These are phyloP conservation scores for Ptilorrhoa leucosticta DNA, from an alignment of 2,113 vertebrate genomes.

Conservation along the genomic window DNA sequence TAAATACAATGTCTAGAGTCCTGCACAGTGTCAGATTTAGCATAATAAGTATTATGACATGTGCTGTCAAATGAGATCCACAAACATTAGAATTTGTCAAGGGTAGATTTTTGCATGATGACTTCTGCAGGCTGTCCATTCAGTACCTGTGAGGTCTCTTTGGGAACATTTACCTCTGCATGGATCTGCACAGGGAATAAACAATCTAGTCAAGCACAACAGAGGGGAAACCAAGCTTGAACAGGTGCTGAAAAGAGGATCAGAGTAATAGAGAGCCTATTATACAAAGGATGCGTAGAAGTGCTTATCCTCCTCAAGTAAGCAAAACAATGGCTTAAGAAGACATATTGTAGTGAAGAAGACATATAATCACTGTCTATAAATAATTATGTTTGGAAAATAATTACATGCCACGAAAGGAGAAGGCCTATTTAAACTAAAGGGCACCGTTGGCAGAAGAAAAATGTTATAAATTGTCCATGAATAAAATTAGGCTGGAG, in stretches of 20 bases:
- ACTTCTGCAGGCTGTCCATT: not conserved
- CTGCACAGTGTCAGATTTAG: not conserved
- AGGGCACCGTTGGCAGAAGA: slow-evolving; percentile 22
- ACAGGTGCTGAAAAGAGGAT: not conserved
- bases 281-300: not conserved
- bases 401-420: not conserved
- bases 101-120: not conserved
- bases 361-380: not conserved
- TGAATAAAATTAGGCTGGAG: slow-evolving; percentile 23
- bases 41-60: not conserved
- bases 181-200: not conserved
- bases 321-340: not conserved
- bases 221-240: not conserved
- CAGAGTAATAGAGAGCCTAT: not conserved
- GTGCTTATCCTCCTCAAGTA: not conserved
- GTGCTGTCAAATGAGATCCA: not conserved
- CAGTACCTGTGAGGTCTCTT: not conserved
- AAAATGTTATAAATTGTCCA: slow-evolving; percentile 28
- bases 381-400: slow-evolving; percentile 35
- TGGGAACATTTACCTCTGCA: not conserved
- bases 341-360: not conserved
- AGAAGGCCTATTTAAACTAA: slow-evolving; percentile 17
- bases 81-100: not conserved
- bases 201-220: not conserved
- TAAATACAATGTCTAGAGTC: not conserved